Evolutionary conservation across 2,888 invertebrate genomes (phyloP).

Genomic region (Rhorus exstirpatorius): DNA sequence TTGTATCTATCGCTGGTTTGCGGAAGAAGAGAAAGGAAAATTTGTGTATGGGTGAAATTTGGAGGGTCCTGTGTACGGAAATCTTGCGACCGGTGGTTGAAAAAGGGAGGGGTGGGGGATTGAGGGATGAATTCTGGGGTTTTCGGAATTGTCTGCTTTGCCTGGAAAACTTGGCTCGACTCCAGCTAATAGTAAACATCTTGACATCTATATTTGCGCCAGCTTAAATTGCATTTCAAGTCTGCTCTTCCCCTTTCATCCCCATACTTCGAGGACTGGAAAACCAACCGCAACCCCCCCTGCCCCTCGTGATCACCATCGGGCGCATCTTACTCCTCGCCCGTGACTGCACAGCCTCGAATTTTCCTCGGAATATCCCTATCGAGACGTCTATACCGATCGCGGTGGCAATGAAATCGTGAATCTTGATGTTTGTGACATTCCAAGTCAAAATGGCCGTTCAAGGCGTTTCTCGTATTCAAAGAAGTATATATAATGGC

Average conservation of each 20-base stretch:
- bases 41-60: constrained; percentile 47
- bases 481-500: neutral
- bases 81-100: constrained; percentile 26
- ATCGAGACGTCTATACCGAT: constrained; percentile 3
- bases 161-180: constrained; percentile 80
- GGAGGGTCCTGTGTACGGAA: constrained; percentile 58
- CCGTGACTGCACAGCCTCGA: constrained; percentile 12
- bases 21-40: constrained; percentile 14
- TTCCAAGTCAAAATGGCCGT: neutral
- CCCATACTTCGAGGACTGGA: too few relatives aligned
- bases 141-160: constrained; percentile 61
- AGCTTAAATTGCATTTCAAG: constrained; percentile 81
- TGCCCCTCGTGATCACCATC: constrained; percentile 13
- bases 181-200: constrained; percentile 84
- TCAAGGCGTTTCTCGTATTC: neutral
- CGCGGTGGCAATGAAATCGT: constrained; percentile 24
- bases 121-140: constrained; percentile 52
- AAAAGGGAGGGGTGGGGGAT: constrained; percentile 36
- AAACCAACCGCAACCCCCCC: constrained; percentile 64
- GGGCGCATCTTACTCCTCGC: constrained; percentile 17
- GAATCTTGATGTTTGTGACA: constrained; percentile 11
- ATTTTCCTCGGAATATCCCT: constrained; percentile 17
- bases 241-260: constrained; percentile 62
- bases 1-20: neutral
- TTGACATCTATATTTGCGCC: constrained; percentile 83